These are phyloP conservation scores for Meandrusa payeni DNA, from an alignment of 2,888 invertebrate species.

Conservation along the genomic window DNA sequence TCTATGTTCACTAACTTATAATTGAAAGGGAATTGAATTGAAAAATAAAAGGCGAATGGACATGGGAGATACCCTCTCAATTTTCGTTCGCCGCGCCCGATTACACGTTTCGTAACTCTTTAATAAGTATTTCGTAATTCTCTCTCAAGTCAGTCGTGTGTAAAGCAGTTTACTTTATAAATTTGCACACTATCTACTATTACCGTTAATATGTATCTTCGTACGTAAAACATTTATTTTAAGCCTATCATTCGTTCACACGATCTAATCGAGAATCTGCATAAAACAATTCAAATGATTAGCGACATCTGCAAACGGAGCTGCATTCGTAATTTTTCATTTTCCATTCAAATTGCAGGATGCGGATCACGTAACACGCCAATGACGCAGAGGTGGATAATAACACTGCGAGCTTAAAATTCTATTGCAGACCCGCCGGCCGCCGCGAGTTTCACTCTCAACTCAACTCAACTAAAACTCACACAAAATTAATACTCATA, in stretches of 20 bases:
- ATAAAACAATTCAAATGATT: conserved; percentile 17
- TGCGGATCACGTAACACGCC: conserved; percentile 18
- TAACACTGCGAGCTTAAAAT: conserved; percentile 51
- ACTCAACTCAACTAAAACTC: conserved; percentile 51
- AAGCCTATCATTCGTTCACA: conserved; percentile 7
- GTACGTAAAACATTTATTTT: conserved; percentile 7
- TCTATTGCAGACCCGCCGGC: conserved; percentile 38
- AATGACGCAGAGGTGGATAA: conserved; percentile 26
- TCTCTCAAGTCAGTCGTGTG: no score
- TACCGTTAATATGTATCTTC: no score
- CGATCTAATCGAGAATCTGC: conserved; percentile 10
- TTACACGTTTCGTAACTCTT: no score
- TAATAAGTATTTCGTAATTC: no score
- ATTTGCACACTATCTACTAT: no score
- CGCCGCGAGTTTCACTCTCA: conserved; percentile 50
- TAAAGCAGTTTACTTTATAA: no score
- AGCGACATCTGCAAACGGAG: conserved; percentile 14
- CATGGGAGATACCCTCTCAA: no score
- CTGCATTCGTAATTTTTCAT: conserved; percentile 24
- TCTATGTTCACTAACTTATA: no score
- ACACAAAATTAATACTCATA: conserved; percentile 57
- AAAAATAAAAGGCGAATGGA: no score
- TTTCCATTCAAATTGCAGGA: conserved; percentile 15
- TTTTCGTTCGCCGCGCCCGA: no score
- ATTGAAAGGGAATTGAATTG: no score